phyloP scores from a whole-genome alignment of 2,797 vertebrate genomes.

The Columba guinea region DNA sequence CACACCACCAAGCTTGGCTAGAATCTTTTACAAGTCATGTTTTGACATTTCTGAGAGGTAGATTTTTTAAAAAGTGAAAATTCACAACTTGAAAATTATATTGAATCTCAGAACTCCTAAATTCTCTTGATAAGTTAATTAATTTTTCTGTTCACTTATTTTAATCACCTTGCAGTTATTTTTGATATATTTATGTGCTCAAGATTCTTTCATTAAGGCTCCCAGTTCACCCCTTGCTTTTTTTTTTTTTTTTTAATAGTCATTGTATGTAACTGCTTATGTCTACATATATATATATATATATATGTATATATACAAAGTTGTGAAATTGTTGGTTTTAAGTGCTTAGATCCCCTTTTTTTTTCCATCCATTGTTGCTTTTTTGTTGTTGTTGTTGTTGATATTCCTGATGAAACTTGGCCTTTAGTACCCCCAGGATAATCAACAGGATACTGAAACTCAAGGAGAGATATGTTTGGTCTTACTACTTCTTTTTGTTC shows the following conservation, averaged over 20 bases:
- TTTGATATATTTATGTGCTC: not conserved
- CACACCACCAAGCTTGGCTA: not conserved
- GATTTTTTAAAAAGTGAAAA: not conserved
- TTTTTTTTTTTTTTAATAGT: not conserved
- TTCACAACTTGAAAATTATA: not conserved
- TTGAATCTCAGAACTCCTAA: not conserved
- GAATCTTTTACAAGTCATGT: not conserved
- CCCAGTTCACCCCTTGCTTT: not conserved
- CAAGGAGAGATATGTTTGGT: not conserved
- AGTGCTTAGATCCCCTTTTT: not conserved
- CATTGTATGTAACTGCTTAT: not conserved
- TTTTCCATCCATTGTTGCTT: rapidly evolving
- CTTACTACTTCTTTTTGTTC: not conserved
- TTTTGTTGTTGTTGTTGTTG: not conserved
- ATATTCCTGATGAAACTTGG: not conserved
- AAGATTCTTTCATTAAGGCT: not conserved
- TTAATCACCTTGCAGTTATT: not conserved
- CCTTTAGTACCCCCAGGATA: not conserved
- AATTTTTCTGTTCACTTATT: not conserved
- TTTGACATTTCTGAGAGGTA: not conserved
- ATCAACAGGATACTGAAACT: not conserved
- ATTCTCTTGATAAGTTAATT: not conserved
- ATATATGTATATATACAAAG: not conserved
- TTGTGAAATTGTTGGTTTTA: not conserved
- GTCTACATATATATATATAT: too few species aligned